A percentile compares a stretch with the other conserved stretches of the same genome.
These are phyloP conservation scores for Papilio dardanus DNA, from an alignment of 1,140 invertebrate species.

Conservation along the genomic window DNA sequence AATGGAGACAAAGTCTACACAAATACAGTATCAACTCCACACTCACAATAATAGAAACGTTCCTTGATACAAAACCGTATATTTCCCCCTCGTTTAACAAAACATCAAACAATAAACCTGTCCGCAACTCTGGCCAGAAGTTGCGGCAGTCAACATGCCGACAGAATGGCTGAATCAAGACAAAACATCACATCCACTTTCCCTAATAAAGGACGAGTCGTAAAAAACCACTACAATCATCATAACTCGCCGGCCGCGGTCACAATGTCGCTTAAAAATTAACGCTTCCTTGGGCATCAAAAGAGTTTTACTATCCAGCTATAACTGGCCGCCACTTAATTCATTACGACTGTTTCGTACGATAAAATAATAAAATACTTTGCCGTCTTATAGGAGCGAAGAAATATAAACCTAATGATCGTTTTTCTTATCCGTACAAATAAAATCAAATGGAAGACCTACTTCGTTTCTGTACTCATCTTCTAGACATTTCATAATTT, in stretches of 20 bases:
- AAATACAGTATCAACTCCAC: slow-evolving; percentile 12
- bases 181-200: slow-evolving; percentile 53
- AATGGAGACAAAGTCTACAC: neutral
- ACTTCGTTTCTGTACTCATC: neutral
- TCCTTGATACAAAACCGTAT: slow-evolving; percentile 43
- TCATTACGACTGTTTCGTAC: slow-evolving; percentile 21
- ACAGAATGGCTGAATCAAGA: slow-evolving; percentile 56
- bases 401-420: neutral
- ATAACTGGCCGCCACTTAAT: slow-evolving; percentile 17
- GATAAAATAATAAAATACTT: slow-evolving; percentile 15
- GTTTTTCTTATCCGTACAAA: neutral
- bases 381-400: neutral
- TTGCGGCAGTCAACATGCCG: slow-evolving; percentile 55
- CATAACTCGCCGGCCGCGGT: slow-evolving; percentile 56
- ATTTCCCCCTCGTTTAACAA: slow-evolving; percentile 50
- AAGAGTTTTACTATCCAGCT: slow-evolving; percentile 33
- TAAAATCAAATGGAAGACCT: neutral
- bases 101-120: slow-evolving; percentile 59
- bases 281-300: slow-evolving; percentile 43
- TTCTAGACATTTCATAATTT: neutral
- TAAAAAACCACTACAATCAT: slow-evolving; percentile 79
- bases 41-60: slow-evolving; percentile 24
- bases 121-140: slow-evolving; percentile 54
- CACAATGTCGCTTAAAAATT: slow-evolving; percentile 64
- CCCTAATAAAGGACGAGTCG: slow-evolving; percentile 65